phyloP scores from a whole-genome alignment of 2,113 vertebrate genomes.

The Hemiscyllium ocellatum region DNA sequence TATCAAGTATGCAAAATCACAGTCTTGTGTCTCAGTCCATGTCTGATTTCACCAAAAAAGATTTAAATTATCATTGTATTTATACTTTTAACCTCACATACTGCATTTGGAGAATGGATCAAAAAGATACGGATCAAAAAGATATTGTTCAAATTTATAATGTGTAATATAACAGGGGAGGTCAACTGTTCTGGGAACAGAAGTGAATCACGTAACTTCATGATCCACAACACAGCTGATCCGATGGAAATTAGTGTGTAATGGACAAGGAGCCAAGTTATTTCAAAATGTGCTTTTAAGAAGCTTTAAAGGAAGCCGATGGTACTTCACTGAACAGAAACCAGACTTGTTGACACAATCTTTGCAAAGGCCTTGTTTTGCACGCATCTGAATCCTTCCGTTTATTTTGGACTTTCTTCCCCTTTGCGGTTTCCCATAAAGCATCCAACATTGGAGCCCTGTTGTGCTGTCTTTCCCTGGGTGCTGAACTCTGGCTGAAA shows the following conservation, averaged over 20 bases:
- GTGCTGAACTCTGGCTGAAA: not conserved
- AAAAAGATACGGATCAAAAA: not conserved
- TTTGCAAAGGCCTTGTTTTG: not conserved
- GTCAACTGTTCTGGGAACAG: not conserved
- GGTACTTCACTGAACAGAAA: not conserved
- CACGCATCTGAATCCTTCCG: not conserved
- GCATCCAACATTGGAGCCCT: not conserved
- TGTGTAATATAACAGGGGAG: not conserved
- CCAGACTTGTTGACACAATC: not conserved
- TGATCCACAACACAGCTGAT: not conserved
- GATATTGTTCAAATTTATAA: not conserved
- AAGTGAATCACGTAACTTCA: not conserved
- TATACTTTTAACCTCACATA: not conserved
- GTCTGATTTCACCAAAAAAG: not conserved
- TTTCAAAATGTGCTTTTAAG: not conserved
- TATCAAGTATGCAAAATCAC: not conserved
- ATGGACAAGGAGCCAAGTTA: not conserved
- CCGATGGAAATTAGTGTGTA: not conserved
- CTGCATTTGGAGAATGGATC: not conserved
- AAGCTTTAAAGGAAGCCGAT: not conserved
- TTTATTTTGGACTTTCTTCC: not conserved
- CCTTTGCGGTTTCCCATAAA: conserved; percentile 5
- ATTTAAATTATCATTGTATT: not conserved
- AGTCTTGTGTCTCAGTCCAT: not conserved
- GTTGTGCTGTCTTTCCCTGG: not conserved